Conservation (phyloP, 2,888 invertebrate genomes). For the Cantharis lateralis region DNA sequence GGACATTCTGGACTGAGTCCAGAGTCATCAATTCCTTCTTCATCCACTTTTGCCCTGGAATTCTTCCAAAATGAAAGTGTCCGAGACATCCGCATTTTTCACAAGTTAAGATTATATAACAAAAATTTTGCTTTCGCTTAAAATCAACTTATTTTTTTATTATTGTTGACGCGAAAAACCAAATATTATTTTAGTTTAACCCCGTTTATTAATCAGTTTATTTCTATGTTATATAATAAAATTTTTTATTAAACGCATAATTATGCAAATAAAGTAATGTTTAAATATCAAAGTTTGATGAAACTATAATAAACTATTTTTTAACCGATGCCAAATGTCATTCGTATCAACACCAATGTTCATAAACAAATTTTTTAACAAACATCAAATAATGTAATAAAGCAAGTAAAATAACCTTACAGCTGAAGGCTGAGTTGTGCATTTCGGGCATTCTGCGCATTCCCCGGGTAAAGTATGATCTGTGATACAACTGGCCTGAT, state of each 20-base stretch:
- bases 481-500: neutral
- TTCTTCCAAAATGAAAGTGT: neutral
- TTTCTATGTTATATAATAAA: constrained; percentile 22
- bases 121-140: neutral
- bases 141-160: constrained; percentile 2
- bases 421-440: too few relatives aligned
- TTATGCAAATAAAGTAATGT: constrained; percentile 13
- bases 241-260: neutral
- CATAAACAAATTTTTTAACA: too few relatives aligned
- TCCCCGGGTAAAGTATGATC: too few relatives aligned
- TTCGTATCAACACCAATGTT: too few relatives aligned
- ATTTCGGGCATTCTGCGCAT: too few relatives aligned
- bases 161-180: constrained; percentile 11
- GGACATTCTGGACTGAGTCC: too few relatives aligned
- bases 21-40: neutral
- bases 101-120: neutral
- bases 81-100: neutral
- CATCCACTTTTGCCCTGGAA: neutral
- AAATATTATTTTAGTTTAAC: constrained; percentile 19
- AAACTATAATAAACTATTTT: neutral
- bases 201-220: constrained; percentile 16
- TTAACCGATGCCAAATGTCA: neutral
- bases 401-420: too few relatives aligned
- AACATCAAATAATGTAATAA: too few relatives aligned
- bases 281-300: constrained; percentile 10